Conservation (phyloP, 2,113 vertebrate genomes). For the Zapus hudsonius region DNA sequence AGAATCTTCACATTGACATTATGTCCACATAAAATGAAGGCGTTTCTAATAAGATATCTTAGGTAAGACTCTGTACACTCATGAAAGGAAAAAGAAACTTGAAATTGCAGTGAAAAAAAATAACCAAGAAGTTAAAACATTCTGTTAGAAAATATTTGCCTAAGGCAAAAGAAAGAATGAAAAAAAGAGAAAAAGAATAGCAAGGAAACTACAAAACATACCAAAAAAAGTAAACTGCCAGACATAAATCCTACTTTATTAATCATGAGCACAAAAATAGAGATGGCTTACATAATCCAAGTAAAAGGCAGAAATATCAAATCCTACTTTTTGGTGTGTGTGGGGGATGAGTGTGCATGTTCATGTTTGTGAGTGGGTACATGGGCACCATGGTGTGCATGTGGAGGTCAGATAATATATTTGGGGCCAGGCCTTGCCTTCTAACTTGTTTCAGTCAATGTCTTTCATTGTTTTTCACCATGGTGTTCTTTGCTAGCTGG, state of each 20-base stretch:
- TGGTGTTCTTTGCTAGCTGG: no score
- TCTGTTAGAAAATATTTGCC: not conserved
- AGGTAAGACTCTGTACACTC: not conserved
- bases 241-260: not conserved
- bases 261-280: not conserved
- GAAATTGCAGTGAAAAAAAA: not conserved
- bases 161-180: not conserved
- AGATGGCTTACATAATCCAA: not conserved
- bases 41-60: not conserved
- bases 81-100: not conserved
- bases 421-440: no score
- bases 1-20: not conserved
- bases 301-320: not conserved
- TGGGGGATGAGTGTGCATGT: no score
- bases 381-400: no score
- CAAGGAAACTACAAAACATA: not conserved
- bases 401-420: no score
- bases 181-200: not conserved
- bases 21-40: not conserved
- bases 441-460: no score
- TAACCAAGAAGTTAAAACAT: not conserved
- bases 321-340: not conserved
- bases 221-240: not conserved
- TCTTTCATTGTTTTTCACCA: no score
- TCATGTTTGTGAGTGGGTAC: no score